These are phyloP conservation scores for Manis crassicaudata DNA, from an alignment of 2,797 vertebrate species.

Conservation along the genomic window DNA sequence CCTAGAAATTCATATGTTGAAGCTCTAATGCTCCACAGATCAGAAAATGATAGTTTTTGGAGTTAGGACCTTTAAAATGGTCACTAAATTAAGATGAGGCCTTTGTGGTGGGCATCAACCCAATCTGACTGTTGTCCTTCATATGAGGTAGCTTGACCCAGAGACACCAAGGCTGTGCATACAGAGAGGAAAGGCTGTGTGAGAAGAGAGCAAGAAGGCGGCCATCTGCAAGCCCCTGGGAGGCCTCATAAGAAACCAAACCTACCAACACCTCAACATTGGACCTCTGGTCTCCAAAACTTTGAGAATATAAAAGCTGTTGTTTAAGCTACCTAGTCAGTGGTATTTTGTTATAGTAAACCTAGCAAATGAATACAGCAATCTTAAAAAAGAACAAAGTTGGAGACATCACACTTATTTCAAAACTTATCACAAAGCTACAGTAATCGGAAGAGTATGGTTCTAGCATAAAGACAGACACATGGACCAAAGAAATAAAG, in stretches of 20 bases:
- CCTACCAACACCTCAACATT: background rate
- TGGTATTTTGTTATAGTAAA: background rate
- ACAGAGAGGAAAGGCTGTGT: background rate
- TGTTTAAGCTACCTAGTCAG: background rate
- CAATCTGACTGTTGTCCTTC: background rate
- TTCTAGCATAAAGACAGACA: background rate
- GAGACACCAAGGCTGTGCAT: background rate
- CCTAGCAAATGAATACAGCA: background rate
- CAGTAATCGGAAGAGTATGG: background rate
- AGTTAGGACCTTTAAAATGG: background rate
- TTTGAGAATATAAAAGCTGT: background rate
- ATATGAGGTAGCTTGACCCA: background rate
- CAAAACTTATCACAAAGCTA: background rate
- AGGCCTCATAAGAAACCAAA: background rate
- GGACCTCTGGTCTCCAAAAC: background rate
- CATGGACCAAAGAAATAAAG: background rate
- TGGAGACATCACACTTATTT: background rate
- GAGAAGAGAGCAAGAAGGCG: background rate
- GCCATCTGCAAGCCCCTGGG: background rate
- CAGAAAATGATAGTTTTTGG: background rate
- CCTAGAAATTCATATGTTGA: background rate
- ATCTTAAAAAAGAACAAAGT: background rate
- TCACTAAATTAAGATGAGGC: background rate
- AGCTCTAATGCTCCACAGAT: background rate
- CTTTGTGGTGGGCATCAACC: background rate